Percentiles rank a stretch among this genome's conserved stretches.
Conservation (phyloP, 2,888 invertebrate genomes). For the Cylloceria caligata region DNA sequence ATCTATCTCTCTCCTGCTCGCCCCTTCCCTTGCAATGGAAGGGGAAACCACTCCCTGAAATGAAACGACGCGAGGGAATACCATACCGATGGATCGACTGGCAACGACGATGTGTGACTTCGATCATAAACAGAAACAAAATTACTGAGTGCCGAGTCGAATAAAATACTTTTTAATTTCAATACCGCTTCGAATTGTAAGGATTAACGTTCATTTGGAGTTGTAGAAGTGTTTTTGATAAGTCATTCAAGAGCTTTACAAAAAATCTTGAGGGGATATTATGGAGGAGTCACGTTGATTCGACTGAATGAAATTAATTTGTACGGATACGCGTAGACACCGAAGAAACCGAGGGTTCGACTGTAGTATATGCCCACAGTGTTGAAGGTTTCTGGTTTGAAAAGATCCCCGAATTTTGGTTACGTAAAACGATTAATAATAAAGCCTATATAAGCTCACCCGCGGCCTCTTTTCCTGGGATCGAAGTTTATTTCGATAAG, state of each 20-base stretch:
- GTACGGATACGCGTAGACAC: conserved; percentile 39
- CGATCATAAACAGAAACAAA: conserved; percentile 20
- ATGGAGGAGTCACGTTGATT: conserved; percentile 46
- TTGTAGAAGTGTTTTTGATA: conserved; percentile 25
- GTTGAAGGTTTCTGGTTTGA: conserved; percentile 48
- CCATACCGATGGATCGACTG: conserved; percentile 47
- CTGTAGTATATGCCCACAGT: conserved; percentile 25
- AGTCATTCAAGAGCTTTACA: conserved; percentile 15
- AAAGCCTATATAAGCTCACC: conserved; percentile 62
- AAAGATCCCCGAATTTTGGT: conserved; percentile 60
- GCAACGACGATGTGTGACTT: conserved; percentile 31
- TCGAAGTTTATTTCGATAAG: conserved; percentile 78
- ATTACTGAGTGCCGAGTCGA: background rate
- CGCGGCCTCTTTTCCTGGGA: conserved; percentile 69
- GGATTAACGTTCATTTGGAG: conserved; percentile 35
- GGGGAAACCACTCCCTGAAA: conserved; percentile 52
- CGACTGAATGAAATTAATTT: conserved; percentile 62
- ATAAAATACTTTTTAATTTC: conserved; percentile 38
- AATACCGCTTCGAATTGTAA: conserved; percentile 41
- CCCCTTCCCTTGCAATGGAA: no score
- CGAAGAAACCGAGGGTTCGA: conserved; percentile 27
- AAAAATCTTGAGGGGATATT: conserved; percentile 30
- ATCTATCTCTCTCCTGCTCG: conserved; percentile 14
- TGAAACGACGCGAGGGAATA: conserved; percentile 54
- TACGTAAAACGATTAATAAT: conserved; percentile 74